phyloP scores from a whole-genome alignment of 2,113 vertebrate genomes.

The Cebus imitator region DNA sequence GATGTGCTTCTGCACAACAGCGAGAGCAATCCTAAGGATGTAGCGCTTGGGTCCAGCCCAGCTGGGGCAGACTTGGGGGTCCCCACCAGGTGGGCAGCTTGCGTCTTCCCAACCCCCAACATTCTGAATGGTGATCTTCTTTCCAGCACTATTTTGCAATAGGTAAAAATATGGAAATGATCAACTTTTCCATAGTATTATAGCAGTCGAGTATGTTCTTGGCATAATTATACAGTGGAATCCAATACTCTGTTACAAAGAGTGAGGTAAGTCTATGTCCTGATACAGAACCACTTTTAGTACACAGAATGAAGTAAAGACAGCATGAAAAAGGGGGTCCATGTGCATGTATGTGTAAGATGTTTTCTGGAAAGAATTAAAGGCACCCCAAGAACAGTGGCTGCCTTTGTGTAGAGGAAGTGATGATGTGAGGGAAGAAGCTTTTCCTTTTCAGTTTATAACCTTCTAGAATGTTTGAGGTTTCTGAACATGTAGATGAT shows the following conservation, averaged over 20 bases:
- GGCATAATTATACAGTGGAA: not conserved
- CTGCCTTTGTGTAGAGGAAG: not conserved
- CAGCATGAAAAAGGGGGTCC: not conserved
- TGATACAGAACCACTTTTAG: not conserved
- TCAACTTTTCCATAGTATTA: not conserved
- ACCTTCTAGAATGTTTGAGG: not conserved
- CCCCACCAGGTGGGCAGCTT: fast-evolving
- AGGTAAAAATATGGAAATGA: not conserved
- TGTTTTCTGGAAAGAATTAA: not conserved
- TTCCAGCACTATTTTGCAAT: not conserved
- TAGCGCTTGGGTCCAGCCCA: fast-evolving
- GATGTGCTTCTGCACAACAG: fast-evolving
- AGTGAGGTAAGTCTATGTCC: not conserved
- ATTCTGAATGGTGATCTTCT: not conserved
- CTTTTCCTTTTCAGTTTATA: not conserved
- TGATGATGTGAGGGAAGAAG: not conserved
- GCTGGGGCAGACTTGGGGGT: not conserved
- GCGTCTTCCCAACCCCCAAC: not conserved
- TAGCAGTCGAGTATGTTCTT: not conserved
- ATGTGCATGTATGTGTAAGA: not conserved
- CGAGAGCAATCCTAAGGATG: fast-evolving
- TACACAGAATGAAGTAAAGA: not conserved
- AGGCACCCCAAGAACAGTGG: not conserved
- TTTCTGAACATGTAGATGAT: not conserved
- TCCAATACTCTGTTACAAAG: not conserved